phyloP scores from a whole-genome alignment of 2,888 invertebrate genomes.

The Eupithecia abbreviata region DNA sequence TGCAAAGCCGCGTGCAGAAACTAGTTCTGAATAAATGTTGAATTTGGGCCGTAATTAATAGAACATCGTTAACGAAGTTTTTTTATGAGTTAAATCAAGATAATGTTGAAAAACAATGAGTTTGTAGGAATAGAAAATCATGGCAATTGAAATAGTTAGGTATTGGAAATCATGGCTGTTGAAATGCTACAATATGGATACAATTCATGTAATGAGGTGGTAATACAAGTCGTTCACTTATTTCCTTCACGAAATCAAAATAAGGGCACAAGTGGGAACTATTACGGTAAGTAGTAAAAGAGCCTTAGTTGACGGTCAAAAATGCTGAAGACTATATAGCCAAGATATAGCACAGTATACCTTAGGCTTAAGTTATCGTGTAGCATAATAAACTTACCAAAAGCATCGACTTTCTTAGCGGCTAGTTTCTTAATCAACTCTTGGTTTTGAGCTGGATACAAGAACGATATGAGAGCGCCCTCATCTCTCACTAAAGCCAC shows the following conservation, averaged over 20 bases:
- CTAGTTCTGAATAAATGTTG: not conserved
- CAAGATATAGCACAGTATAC: no score
- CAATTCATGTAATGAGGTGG: not conserved
- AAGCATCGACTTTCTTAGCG: conserved; percentile 88
- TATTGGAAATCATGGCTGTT: not conserved
- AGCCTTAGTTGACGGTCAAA: no score
- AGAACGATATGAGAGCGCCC: conserved; percentile 90
- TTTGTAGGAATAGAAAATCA: not conserved
- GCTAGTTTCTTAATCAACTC: conserved; percentile 88
- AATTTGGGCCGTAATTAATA: not conserved
- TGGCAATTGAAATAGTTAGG: not conserved
- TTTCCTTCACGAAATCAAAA: no score
- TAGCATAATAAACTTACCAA: conserved; percentile 84
- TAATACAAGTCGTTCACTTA: no score
- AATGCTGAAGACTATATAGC: no score
- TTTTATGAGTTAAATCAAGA: not conserved
- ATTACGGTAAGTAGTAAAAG: no score
- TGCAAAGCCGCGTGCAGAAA: no score
- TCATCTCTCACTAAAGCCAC: conserved; percentile 86
- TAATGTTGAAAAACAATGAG: not conserved
- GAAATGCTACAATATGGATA: not conserved
- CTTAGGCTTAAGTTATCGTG: not conserved
- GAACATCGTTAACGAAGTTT: not conserved
- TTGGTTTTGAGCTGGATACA: conserved; percentile 93
- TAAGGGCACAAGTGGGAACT: no score